These are phyloP conservation scores for Netelia virgata DNA, from an alignment of 2,888 invertebrate species.

Conservation along the genomic window DNA sequence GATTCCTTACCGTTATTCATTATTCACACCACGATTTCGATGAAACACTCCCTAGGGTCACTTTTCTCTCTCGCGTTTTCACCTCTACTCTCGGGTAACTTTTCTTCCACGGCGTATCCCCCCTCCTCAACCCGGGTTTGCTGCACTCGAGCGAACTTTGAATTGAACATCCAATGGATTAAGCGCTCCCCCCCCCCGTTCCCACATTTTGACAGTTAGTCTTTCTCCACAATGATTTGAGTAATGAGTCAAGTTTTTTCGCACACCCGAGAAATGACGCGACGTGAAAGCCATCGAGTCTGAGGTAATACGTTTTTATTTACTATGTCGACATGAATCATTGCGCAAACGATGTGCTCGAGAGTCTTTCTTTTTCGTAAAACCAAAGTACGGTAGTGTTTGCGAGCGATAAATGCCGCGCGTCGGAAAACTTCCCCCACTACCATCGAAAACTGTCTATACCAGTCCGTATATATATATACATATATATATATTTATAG, in stretches of 20 bases:
- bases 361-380: not conserved
- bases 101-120: conserved; percentile 18
- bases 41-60: conserved; percentile 50
- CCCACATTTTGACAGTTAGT: not conserved
- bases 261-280: not conserved
- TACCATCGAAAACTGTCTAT: too few species aligned
- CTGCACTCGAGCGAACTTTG: not conserved
- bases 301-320: conserved; percentile 15
- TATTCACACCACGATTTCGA: conserved; percentile 67
- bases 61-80: conserved; percentile 25
- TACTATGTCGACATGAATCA: conserved; percentile 21
- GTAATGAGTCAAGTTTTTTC: conserved; percentile 33
- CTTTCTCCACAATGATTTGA: conserved; percentile 8
- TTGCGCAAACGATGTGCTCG: not conserved
- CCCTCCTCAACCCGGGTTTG: not conserved
- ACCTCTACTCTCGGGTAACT: conserved; percentile 12
- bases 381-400: not conserved
- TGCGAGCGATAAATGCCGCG: too few species aligned
- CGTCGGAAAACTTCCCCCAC: too few species aligned
- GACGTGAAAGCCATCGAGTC: not conserved
- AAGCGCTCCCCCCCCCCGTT: not conserved
- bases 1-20: conserved; percentile 45
- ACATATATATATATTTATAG: not conserved
- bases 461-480: too few species aligned
- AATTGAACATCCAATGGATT: conserved; percentile 48